Conservation (phyloP, 2,797 vertebrate genomes). For the Nyctibius grandis region DNA sequence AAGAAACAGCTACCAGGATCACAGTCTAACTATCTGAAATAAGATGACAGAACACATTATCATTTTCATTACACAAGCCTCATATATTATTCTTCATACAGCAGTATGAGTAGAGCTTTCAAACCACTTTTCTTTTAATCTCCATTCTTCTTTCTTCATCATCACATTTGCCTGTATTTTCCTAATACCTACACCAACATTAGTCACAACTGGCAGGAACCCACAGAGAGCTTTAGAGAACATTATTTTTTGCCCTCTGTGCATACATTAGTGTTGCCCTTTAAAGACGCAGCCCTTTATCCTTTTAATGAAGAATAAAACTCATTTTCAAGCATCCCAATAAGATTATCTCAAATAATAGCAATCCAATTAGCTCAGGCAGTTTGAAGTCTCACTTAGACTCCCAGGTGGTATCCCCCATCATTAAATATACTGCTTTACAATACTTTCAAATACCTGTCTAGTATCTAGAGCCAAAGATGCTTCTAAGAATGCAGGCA, state of each 20-base stretch:
- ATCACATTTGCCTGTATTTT: slow-evolving; percentile 28
- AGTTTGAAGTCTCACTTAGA: slow-evolving; percentile 59
- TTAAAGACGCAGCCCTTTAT: slow-evolving; percentile 53
- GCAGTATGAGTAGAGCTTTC: slow-evolving; percentile 31
- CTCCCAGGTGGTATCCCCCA: slow-evolving; percentile 17
- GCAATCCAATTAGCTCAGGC: slow-evolving; percentile 59
- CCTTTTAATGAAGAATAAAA: slow-evolving; percentile 63
- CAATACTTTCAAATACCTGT: slow-evolving; percentile 13
- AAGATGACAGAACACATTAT: slow-evolving; percentile 51
- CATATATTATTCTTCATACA: slow-evolving; percentile 41
- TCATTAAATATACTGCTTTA: slow-evolving; percentile 20
- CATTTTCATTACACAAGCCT: slow-evolving; percentile 32
- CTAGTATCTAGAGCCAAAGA: background rate
- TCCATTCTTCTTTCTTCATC: slow-evolving; percentile 38
- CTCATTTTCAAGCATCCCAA: slow-evolving; percentile 59
- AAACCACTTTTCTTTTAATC: slow-evolving; percentile 59
- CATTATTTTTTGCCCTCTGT: slow-evolving; percentile 62
- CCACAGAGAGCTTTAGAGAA: slow-evolving; percentile 27
- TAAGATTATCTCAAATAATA: slow-evolving; percentile 70
- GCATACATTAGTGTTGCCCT: slow-evolving; percentile 55
- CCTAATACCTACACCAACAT: slow-evolving; percentile 29
- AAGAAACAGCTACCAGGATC: slow-evolving; percentile 27
- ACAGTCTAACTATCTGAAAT: slow-evolving; percentile 55
- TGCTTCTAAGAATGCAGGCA: background rate
- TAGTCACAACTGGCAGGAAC: slow-evolving; percentile 42